These are phyloP conservation scores for Agrotis segetum DNA, from an alignment of 2,888 invertebrate species.

Conservation along the genomic window DNA sequence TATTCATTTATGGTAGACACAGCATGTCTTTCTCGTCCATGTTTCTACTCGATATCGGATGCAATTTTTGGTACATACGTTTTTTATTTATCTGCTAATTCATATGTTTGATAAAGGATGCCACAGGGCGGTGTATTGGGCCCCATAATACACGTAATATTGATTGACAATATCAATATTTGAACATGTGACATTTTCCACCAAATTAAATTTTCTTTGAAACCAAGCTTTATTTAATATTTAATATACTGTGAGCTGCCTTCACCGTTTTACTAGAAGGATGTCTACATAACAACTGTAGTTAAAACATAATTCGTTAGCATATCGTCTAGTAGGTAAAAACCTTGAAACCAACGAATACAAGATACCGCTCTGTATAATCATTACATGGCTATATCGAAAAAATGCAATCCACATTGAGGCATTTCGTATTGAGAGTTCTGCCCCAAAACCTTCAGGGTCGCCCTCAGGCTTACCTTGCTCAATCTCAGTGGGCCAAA, in stretches of 20 bases:
- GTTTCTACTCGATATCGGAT: background rate
- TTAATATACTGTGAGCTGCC: background rate
- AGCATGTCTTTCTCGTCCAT: no score
- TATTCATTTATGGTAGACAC: no score
- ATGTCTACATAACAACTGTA: background rate
- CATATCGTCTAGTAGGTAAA: background rate
- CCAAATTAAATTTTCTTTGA: background rate
- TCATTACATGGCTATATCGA: no score
- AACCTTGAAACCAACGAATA: background rate
- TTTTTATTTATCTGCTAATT: background rate
- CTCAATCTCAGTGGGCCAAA: no score
- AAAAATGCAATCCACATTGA: no score
- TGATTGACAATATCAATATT: background rate
- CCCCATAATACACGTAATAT: background rate
- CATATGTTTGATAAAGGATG: background rate
- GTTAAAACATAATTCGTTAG: conserved; percentile 3
- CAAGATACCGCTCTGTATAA: no score
- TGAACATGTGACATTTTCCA: background rate
- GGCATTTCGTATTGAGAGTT: no score
- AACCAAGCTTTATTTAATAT: background rate
- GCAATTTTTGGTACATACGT: background rate
- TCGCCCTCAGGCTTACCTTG: no score
- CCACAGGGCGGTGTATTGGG: background rate
- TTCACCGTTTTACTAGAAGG: background rate
- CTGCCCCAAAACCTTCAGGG: no score